Evolutionary conservation across 2,888 invertebrate genomes (phyloP).

Genomic region (Callimorpha dominula): DNA sequence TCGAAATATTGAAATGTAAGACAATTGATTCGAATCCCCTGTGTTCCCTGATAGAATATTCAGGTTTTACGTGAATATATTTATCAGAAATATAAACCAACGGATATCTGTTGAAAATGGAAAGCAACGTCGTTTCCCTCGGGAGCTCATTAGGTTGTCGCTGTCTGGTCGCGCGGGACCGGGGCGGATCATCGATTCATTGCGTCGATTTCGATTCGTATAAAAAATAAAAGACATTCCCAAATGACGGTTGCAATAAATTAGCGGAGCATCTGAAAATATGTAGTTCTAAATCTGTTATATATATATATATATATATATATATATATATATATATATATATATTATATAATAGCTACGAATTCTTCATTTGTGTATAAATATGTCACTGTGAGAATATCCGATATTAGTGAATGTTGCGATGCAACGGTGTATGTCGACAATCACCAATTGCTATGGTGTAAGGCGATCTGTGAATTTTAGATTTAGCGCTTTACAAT

Average conservation of each 20-base stretch:
- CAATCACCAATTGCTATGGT: too few species aligned
- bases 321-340: too few species aligned
- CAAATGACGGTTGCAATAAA: conserved; percentile 36
- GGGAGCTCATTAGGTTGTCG: conserved; percentile 72
- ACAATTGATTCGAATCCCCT: conserved; percentile 52
- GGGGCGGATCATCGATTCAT: conserved; percentile 58
- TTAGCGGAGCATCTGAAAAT: not conserved
- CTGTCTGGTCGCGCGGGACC: conserved; percentile 52
- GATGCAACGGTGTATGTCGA: too few species aligned
- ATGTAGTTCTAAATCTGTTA: not conserved
- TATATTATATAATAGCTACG: not conserved
- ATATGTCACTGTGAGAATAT: too few species aligned
- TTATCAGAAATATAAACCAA: conserved; percentile 53
- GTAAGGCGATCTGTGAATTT: too few species aligned
- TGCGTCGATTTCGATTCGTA: conserved; percentile 61
- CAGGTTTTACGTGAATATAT: conserved; percentile 52
- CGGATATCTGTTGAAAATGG: conserved; percentile 61
- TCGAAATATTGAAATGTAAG: conserved; percentile 49
- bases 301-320: too few species aligned
- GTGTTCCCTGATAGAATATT: conserved; percentile 51
- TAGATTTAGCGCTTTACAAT: too few species aligned
- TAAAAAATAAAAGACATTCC: conserved; percentile 51
- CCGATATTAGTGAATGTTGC: too few species aligned
- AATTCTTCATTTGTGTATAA: not conserved
- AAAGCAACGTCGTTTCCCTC: conserved; percentile 56